Conservation (phyloP, 2,888 invertebrate species). For the Hypena proboscidalis region DNA sequence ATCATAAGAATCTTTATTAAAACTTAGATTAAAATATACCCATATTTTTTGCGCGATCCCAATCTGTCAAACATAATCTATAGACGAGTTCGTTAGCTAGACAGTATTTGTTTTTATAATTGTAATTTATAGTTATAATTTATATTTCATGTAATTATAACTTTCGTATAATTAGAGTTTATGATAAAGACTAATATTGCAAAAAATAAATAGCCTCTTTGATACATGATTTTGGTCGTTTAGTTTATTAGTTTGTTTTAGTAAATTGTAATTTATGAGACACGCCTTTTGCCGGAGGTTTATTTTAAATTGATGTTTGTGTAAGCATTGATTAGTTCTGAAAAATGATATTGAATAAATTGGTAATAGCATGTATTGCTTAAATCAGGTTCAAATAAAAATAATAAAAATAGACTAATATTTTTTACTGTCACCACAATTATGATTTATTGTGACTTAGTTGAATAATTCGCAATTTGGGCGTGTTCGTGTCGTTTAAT, state of each 20-base stretch:
- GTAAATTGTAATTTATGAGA: conserved; percentile 35
- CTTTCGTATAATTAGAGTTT: conserved; percentile 19
- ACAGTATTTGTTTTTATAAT: conserved; percentile 6
- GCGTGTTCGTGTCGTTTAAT: too few species aligned
- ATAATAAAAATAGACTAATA: too few species aligned
- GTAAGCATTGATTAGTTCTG: conserved; percentile 1
- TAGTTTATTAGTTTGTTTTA: conserved; percentile 22
- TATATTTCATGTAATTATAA: conserved; percentile 20
- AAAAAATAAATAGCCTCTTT: conserved; percentile 24
- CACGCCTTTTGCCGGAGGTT: conserved; percentile 22
- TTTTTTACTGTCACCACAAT: too few species aligned
- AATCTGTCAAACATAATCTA: neutral
- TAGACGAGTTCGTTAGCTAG: neutral
- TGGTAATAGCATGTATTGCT: conserved; percentile 4
- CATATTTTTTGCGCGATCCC: conserved; percentile 4
- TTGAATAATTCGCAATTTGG: too few species aligned
- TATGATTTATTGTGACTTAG: too few species aligned
- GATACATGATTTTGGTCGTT: conserved; percentile 14
- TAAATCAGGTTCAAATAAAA: too few species aligned
- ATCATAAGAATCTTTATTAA: neutral
- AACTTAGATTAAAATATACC: neutral
- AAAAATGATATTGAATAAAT: conserved; percentile 2
- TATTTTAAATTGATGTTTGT: conserved; percentile 18
- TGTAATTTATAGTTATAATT: conserved; percentile 15
- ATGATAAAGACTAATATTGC: conserved; percentile 14